Evolutionary conservation across 2,797 vertebrate genomes (phyloP), one percentile per base, ranked within the genome.

Genomic region (Parambassis ranga): DNA sequence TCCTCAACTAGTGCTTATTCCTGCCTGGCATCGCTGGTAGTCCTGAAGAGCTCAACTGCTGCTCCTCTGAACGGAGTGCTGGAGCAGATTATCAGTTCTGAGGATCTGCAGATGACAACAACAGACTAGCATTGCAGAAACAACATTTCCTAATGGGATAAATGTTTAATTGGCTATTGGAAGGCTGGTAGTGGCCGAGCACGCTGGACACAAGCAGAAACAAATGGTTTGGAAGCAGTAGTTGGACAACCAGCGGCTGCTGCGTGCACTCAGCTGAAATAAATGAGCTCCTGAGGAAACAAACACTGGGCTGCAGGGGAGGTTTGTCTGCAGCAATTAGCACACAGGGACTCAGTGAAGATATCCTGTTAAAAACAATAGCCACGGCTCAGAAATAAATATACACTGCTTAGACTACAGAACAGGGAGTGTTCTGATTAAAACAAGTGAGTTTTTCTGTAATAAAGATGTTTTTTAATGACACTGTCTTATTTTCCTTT

Each of bases 321-420:
- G 16, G 79, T 64, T 47, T 36, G 65, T 50, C 62, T 66, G 61
- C 71, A 48, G 70, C 77, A 83, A 84, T 86, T 74, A 87, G 70
- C 48, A n/a, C 7, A 8, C 68, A 56, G 70, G 49, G 32, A 48
- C 32, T 61, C 23, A 39, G 18, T 55, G 32, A 50, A 46, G 37
- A 39, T 27, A 61, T 18, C 6, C 5, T 38, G 4, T 11, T 16
- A 20, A n/a, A 31, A 50, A 28, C 28, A 22, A 19, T 7, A 30
- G 23, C 13, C n/a, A n/a, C n/a, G n/a, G n/a, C n/a, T n/a, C n/a
- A n/a, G n/a, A n/a, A n/a, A n/a, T n/a, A 5, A 48, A 27, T 26
- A 6, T n/a, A n/a, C n/a, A n/a, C n/a, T n/a, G n/a, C n/a, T n/a
- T n/a, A n/a, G n/a, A n/a, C n/a, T n/a, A n/a, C n/a, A n/a, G n/a